Percentiles rank a stretch among this genome's conserved stretches.
phyloP scores from a whole-genome alignment of 2,113 vertebrate species.

The Seriola aureovittata region DNA sequence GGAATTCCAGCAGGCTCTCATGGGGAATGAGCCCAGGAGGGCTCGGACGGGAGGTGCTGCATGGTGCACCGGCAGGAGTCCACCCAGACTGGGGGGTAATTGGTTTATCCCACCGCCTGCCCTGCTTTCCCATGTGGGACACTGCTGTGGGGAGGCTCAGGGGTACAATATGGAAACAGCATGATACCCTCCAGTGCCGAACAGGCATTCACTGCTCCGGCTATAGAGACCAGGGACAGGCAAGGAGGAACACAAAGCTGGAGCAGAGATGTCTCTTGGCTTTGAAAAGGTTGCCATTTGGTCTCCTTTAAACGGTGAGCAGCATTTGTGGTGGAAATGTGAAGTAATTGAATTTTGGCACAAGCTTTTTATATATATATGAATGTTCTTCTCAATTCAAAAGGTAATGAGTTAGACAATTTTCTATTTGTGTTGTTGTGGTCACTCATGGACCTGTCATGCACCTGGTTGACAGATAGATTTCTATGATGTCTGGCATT shows the following conservation, averaged over 20 bases:
- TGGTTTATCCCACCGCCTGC: conserved; percentile 82
- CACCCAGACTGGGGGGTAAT: conserved; percentile 80
- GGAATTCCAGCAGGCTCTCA: conserved; percentile 79
- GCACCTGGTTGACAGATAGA: conserved; percentile 47
- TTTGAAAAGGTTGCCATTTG: conserved; percentile 71
- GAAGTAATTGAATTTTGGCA: conserved; percentile 73
- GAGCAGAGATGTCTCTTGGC: conserved; percentile 46
- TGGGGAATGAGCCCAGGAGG: conserved; percentile 73
- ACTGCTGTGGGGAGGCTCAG: conserved; percentile 83
- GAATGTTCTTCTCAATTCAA: conserved; percentile 44
- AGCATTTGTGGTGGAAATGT: conserved; percentile 52
- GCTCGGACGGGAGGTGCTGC: conserved; percentile 58
- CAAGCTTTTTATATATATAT: conserved; percentile 28
- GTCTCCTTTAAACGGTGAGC: conserved; percentile 46
- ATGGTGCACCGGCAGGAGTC: conserved; percentile 76
- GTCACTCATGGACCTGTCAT: conserved; percentile 47
- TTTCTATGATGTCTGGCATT: background rate
- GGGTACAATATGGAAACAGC: conserved; percentile 85
- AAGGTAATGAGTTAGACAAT: conserved; percentile 50
- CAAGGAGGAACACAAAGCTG: conserved; percentile 70
- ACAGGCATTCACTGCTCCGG: conserved; percentile 64
- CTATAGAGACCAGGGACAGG: conserved; percentile 56
- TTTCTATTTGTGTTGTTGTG: background rate
- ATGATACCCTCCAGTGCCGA: conserved; percentile 72
- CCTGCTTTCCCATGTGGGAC: conserved; percentile 85